Conservation (phyloP, 2,888 invertebrate genomes). For the Brachycybe producta region DNA sequence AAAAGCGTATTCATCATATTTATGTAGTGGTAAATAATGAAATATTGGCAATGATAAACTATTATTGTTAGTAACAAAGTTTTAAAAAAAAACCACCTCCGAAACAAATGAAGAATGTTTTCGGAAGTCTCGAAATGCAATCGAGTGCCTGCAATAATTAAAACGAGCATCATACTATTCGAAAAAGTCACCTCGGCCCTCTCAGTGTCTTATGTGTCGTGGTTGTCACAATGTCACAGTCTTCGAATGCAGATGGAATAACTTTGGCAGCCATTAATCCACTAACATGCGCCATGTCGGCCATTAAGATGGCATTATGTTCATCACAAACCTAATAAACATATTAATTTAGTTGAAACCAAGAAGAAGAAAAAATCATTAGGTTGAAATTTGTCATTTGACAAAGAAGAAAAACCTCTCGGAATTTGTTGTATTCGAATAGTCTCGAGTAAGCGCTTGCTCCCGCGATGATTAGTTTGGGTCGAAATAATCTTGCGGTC, state of each 20-base stretch:
- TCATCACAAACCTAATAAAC: constrained; percentile 37
- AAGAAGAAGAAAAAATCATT: too few relatives aligned
- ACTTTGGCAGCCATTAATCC: constrained; percentile 44
- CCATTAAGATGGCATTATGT: constrained; percentile 41
- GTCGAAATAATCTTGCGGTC: constrained; percentile 41
- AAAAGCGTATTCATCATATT: too few relatives aligned
- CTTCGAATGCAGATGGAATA: constrained; percentile 43
- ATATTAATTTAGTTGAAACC: background rate
- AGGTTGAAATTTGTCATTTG: background rate
- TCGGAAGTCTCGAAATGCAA: too few relatives aligned
- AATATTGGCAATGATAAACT: too few relatives aligned
- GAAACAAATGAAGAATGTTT: too few relatives aligned
- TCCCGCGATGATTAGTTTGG: constrained; percentile 45
- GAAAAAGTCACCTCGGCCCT: constrained; percentile 41
- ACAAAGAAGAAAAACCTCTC: constrained; percentile 28
- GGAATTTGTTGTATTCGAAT: constrained; percentile 40
- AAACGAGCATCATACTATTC: too few relatives aligned
- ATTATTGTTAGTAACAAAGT: too few relatives aligned
- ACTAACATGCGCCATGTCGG: constrained; percentile 50
- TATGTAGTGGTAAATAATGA: too few relatives aligned
- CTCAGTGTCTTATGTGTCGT: constrained; percentile 48
- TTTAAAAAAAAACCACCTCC: too few relatives aligned
- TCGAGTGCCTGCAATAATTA: too few relatives aligned
- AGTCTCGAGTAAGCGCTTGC: constrained; percentile 38
- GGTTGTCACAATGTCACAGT: constrained; percentile 46